Conservation (phyloP, 2,888 invertebrate genomes). For the Oeneis ivallda region DNA sequence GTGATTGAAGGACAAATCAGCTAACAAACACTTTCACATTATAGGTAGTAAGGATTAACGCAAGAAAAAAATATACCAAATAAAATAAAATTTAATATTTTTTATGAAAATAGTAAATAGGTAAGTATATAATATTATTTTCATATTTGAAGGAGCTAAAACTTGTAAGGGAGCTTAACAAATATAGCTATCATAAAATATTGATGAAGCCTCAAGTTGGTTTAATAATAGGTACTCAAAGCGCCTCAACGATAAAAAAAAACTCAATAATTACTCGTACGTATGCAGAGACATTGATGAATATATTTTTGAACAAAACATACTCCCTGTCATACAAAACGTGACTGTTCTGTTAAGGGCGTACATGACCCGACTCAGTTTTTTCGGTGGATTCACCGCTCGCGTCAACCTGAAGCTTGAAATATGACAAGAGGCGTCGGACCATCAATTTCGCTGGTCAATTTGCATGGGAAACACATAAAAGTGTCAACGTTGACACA, state of each 20-base stretch:
- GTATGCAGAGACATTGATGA: constrained; percentile 26
- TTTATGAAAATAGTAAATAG: no score
- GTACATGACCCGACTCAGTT: constrained; percentile 23
- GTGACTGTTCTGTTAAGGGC: constrained; percentile 9
- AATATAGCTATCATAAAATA: neutral
- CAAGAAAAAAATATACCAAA: no score
- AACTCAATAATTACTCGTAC: neutral
- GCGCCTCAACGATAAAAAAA: no score
- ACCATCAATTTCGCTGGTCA: constrained; percentile 52
- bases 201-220: no score
- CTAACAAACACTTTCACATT: no score
- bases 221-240: no score
- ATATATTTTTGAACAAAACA: constrained; percentile 22
- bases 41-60: no score
- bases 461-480: constrained; percentile 67
- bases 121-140: neutral
- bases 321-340: constrained; percentile 3
- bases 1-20: no score
- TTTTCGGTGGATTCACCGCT: constrained; percentile 19
- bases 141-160: no score
- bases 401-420: constrained; percentile 46
- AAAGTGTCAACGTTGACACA: constrained; percentile 61
- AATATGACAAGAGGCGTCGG: constrained; percentile 56
- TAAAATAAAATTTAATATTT: no score
- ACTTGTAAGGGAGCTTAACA: no score